Conservation (phyloP, 2,113 vertebrate species). For the Amblyopsis rosae region DNA sequence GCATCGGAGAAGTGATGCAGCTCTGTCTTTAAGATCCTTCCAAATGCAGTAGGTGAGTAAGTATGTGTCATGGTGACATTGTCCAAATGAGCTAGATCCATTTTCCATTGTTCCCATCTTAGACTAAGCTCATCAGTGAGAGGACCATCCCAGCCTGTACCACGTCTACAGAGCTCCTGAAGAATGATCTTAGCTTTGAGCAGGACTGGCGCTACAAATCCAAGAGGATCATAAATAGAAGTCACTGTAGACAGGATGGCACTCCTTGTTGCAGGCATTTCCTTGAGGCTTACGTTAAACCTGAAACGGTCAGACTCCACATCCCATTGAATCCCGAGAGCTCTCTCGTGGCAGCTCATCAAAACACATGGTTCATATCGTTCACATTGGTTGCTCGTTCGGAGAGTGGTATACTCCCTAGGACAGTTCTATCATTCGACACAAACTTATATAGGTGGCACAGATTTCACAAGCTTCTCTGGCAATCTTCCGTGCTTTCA, state of each 20-base stretch:
- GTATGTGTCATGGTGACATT: not conserved
- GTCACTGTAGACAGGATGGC: constrained; percentile 16
- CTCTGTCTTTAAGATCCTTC: not conserved
- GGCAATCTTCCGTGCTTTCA: not conserved
- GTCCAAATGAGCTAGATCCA: not conserved
- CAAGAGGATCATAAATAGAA: constrained; percentile 23
- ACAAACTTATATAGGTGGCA: too few relatives aligned
- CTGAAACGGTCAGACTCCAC: constrained; percentile 4
- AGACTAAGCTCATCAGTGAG: not conserved
- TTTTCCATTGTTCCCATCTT: not conserved
- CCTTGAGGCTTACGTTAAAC: constrained; percentile 7
- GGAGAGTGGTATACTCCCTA: too few relatives aligned
- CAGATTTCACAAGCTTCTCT: too few relatives aligned
- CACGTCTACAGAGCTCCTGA: not conserved
- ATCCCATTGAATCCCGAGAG: constrained; percentile 11
- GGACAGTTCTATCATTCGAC: too few relatives aligned
- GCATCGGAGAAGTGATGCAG: constrained; percentile 1
- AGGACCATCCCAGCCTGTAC: constrained; percentile 5
- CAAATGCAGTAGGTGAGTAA: not conserved
- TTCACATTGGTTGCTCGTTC: not conserved
- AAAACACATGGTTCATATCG: not conserved
- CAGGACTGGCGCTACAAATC: constrained; percentile 16
- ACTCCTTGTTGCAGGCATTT: constrained; percentile 2
- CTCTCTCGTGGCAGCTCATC: not conserved
- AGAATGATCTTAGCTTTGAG: constrained; percentile 20